These are phyloP conservation scores for Otus scops DNA, from an alignment of 2,797 vertebrate species.

Conservation along the genomic window DNA sequence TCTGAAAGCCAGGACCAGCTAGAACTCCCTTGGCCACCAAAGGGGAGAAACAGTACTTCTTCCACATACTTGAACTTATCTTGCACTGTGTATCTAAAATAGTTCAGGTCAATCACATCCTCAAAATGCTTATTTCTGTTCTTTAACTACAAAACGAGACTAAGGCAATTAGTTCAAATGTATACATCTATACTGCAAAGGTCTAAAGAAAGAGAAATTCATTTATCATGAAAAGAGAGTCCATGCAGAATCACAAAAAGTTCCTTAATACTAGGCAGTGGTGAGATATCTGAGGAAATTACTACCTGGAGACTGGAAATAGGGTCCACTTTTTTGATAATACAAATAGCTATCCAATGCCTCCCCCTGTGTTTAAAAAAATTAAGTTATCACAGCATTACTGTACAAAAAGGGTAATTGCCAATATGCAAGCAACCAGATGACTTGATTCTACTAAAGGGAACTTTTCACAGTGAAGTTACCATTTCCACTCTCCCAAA, in stretches of 20 bases:
- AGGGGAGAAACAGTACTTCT: not conserved
- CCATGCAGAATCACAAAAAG: not conserved
- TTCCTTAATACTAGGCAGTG: not conserved
- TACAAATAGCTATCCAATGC: not conserved
- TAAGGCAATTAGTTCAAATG: not conserved
- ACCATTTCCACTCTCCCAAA: not conserved
- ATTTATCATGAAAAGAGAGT: not conserved
- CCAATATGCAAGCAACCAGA: not conserved
- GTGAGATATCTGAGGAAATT: not conserved
- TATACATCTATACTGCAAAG: not conserved
- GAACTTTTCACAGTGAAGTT: not conserved
- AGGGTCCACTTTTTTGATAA: not conserved
- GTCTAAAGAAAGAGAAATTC: not conserved
- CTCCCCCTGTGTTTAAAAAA: not conserved
- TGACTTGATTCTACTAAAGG: not conserved
- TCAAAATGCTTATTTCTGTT: not conserved
- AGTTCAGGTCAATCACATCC: constrained; percentile 27
- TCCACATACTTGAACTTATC: not conserved
- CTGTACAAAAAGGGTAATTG: not conserved
- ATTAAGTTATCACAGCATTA: not conserved
- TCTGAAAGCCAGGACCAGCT: not conserved
- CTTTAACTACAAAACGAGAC: not conserved
- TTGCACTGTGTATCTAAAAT: not conserved
- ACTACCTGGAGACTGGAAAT: not conserved
- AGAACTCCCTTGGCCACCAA: not conserved